Evolutionary conservation across 2,797 vertebrate species (phyloP).

Genomic region (Columba guinea): DNA sequence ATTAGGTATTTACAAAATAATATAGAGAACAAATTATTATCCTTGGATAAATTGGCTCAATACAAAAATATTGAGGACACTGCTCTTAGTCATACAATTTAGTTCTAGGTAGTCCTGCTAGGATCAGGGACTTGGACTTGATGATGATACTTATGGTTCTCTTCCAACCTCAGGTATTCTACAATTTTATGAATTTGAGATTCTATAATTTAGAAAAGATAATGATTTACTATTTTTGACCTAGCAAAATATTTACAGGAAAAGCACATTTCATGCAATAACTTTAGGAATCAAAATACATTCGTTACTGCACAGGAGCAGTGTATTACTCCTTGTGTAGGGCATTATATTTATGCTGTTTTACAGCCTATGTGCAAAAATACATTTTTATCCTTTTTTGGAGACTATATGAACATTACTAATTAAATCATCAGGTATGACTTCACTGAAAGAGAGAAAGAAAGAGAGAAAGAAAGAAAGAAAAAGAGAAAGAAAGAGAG

Average conservation of each 20-base stretch:
- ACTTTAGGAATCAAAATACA: background rate
- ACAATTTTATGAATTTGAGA: background rate
- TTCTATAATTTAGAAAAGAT: background rate
- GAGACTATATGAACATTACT: background rate
- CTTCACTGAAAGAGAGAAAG: background rate
- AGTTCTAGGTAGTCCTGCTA: background rate
- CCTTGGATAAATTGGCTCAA: background rate
- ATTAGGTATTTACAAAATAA: background rate
- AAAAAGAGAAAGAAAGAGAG: background rate
- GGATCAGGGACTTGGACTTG: background rate
- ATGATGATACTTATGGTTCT: background rate
- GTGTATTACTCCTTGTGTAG: background rate
- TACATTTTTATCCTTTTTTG: rapidly evolving
- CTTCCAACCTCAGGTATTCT: background rate
- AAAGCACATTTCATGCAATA: background rate
- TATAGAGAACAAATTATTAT: background rate
- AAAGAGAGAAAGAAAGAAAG: too few relatives aligned
- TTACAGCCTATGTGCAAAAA: background rate
- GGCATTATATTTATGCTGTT: background rate
- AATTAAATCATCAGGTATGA: background rate
- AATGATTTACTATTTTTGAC: background rate
- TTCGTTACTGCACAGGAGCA: background rate
- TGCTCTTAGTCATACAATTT: background rate
- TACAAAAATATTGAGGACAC: background rate
- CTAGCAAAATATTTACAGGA: background rate